phyloP scores from a whole-genome alignment of 2,113 vertebrate genomes.

The Plecotus auritus region DNA sequence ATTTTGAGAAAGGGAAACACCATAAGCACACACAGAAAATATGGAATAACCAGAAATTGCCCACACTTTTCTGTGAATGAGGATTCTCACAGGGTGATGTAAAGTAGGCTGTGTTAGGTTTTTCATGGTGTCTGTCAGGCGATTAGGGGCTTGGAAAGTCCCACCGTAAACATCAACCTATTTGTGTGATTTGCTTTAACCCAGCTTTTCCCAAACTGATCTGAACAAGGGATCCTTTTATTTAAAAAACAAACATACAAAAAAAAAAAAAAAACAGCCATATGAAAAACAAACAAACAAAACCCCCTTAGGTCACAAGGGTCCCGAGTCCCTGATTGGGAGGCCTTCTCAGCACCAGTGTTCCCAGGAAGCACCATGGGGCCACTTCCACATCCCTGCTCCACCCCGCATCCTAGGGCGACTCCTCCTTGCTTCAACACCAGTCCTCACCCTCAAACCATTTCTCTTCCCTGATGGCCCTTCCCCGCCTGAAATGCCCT shows the following conservation, averaged over 20 bases:
- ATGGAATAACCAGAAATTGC: not conserved
- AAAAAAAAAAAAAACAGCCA: not conserved
- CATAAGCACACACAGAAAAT: not conserved
- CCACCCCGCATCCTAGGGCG: rapidly evolving
- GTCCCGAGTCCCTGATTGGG: not conserved
- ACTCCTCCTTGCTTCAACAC: not conserved
- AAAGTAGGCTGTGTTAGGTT: not conserved
- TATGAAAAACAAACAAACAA: not conserved
- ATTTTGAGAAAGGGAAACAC: not conserved
- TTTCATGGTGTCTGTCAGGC: not conserved
- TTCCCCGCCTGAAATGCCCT: not conserved
- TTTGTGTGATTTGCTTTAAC: not conserved
- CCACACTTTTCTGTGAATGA: not conserved
- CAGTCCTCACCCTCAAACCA: not conserved
- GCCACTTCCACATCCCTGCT: not conserved
- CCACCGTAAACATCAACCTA: not conserved
- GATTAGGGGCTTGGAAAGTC: not conserved
- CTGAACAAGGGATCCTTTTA: not conserved
- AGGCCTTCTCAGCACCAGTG: no score
- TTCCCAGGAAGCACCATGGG: not conserved
- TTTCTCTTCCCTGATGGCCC: not conserved
- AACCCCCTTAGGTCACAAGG: rapidly evolving
- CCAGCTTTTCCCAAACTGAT: not conserved
- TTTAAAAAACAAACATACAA: not conserved
- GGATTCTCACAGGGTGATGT: not conserved